These are phyloP conservation scores for Pitangus sulphuratus DNA, from an alignment of 2,797 vertebrate genomes.

Conservation along the genomic window DNA sequence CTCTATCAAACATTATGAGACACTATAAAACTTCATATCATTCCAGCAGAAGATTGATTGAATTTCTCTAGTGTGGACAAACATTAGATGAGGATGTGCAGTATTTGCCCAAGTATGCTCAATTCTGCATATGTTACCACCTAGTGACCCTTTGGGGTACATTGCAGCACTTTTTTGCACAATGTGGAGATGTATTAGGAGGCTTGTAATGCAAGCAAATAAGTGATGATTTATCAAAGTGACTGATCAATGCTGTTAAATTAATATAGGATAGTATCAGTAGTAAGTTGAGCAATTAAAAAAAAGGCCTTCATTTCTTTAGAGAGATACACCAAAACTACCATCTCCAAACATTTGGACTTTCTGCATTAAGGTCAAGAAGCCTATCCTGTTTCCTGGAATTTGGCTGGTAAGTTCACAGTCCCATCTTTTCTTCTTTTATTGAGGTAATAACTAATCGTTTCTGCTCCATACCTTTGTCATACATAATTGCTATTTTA, in stretches of 20 bases:
- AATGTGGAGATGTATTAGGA: conserved; percentile 14
- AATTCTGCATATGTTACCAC: neutral
- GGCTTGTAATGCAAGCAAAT: conserved; percentile 58
- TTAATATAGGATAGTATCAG: conserved; percentile 47
- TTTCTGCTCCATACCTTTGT: conserved; percentile 68
- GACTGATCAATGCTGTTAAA: conserved; percentile 54
- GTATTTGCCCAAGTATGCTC: neutral
- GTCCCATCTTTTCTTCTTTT: conserved; percentile 70
- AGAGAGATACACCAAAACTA: conserved; percentile 52
- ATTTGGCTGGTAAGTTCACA: conserved; percentile 50
- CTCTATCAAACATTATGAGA: neutral
- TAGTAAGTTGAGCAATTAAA: conserved; percentile 38
- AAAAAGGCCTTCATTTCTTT: conserved; percentile 16
- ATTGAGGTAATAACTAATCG: conserved; percentile 71
- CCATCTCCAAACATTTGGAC: conserved; percentile 52
- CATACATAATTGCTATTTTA: conserved; percentile 77
- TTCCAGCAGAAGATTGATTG: neutral
- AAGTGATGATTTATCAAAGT: conserved; percentile 45
- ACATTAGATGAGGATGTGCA: neutral
- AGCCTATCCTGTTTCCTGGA: conserved; percentile 41
- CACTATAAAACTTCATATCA: accelerated
- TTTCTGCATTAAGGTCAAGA: conserved; percentile 49
- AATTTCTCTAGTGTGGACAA: neutral
- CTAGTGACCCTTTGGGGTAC: conserved; percentile 27
- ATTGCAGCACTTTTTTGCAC: conserved; percentile 10